A percentile compares a stretch with the other conserved stretches of the same genome.
phyloP scores from a whole-genome alignment of 2,113 vertebrate species.

The Leptosomus discolor region DNA sequence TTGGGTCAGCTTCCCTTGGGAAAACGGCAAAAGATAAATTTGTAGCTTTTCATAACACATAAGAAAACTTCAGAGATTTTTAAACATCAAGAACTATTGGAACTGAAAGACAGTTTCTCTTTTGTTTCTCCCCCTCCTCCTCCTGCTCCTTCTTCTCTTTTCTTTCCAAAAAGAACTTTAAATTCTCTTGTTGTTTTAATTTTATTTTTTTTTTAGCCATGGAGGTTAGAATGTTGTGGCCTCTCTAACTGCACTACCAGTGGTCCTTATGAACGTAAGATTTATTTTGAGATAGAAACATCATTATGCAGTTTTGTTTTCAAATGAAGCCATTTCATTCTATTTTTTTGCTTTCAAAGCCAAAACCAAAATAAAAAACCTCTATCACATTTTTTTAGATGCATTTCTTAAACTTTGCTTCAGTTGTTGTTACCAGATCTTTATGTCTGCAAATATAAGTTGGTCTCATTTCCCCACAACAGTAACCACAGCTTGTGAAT shows the following conservation, averaged over 20 bases:
- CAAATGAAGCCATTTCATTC: neutral
- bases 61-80: constrained; percentile 79
- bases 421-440: neutral
- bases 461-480: neutral
- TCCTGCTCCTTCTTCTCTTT: neutral
- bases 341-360: constrained; percentile 33
- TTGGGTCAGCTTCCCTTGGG: constrained; percentile 77
- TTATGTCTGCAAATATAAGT: neutral
- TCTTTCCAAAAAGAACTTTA: constrained; percentile 57
- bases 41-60: constrained; percentile 76
- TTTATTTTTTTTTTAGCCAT: neutral
- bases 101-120: constrained; percentile 67
- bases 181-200: constrained; percentile 52
- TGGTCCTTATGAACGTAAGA: constrained; percentile 17
- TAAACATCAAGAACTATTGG: constrained; percentile 74
- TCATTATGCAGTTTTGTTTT: constrained; percentile 31
- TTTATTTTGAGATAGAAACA: constrained; percentile 45
- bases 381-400: neutral
- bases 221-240: constrained; percentile 33
- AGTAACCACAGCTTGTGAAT: neutral
- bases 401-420: neutral
- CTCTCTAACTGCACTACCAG: constrained; percentile 6
- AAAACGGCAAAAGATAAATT: constrained; percentile 79
- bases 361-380: neutral
- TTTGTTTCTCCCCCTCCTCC: constrained; percentile 41